Percentiles rank a stretch among this genome's conserved stretches.
phyloP scores from a whole-genome alignment of 1,140 invertebrate species.

The Drosophila simulans region DNA sequence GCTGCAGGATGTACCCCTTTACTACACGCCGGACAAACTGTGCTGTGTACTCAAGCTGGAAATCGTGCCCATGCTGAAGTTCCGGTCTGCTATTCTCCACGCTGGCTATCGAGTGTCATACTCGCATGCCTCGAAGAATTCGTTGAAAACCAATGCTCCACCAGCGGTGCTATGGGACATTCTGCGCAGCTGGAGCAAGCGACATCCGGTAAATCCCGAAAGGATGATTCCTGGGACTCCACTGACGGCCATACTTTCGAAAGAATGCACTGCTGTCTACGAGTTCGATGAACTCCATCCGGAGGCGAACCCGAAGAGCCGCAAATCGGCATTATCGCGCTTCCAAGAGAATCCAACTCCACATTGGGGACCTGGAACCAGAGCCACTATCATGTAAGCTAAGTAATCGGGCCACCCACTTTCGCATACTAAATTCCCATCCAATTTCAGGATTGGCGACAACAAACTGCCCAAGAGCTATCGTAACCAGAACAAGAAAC shows the following conservation, averaged over 20 bases:
- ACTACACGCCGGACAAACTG: constrained; percentile 90
- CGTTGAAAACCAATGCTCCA: constrained; percentile 98
- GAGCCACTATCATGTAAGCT: constrained; percentile 88
- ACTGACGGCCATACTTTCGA: constrained; percentile 87
- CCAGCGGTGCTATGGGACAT: constrained; percentile 95
- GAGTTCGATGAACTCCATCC: constrained; percentile 88
- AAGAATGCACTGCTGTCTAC: constrained; percentile 85
- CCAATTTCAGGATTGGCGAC: constrained; percentile 86
- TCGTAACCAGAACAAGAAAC: constrained; percentile 87
- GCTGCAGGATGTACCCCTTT: constrained; percentile 93
- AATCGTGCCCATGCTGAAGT: constrained; percentile 88
- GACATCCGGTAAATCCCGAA: constrained; percentile 87
- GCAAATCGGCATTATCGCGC: constrained; percentile 89
- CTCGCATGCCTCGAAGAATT: constrained; percentile 94
- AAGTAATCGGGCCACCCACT: neutral
- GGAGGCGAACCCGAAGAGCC: constrained; percentile 92
- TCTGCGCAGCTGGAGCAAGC: constrained; percentile 92
- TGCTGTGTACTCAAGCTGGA: constrained; percentile 88
- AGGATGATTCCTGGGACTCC: constrained; percentile 86
- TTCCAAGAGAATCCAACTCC: constrained; percentile 95
- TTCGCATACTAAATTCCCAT: neutral
- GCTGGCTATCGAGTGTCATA: constrained; percentile 96
- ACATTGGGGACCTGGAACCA: constrained; percentile 95
- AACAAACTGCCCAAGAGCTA: constrained; percentile 87
- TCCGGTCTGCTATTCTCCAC: constrained; percentile 96